Percentiles rank a stretch among this genome's conserved stretches.
Evolutionary conservation across 2,888 invertebrate species (phyloP).

Genomic region (Idaea straminata): DNA sequence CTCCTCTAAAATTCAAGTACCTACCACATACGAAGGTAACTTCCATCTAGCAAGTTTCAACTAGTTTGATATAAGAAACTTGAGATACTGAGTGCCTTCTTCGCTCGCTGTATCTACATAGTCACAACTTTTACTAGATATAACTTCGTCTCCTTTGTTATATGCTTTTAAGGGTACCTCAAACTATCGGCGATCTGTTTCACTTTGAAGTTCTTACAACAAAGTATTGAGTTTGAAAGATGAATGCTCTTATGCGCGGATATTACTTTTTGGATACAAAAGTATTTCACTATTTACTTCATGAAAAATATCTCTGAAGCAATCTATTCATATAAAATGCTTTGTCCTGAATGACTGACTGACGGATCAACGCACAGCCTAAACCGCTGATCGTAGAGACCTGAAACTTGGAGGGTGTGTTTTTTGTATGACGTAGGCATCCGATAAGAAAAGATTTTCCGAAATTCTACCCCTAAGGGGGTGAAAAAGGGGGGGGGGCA

Average conservation of each 20-base stretch:
- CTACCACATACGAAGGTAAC: background rate
- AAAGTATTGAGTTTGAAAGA: background rate
- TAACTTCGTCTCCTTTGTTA: slow-evolving; percentile 18
- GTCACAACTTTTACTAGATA: slow-evolving; percentile 24
- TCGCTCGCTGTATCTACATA: slow-evolving; percentile 14
- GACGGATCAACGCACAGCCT: too few relatives aligned
- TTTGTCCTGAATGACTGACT: too few relatives aligned
- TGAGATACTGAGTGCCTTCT: slow-evolving; percentile 15
- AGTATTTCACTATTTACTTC: too few relatives aligned
- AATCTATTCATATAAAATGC: too few relatives aligned
- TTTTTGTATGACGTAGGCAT: too few relatives aligned
- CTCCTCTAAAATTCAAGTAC: background rate
- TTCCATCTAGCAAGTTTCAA: slow-evolving; percentile 16
- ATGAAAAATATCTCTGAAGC: too few relatives aligned
- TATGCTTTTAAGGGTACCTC: background rate
- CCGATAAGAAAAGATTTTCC: too few relatives aligned
- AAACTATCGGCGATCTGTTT: background rate
- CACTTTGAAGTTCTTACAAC: background rate
- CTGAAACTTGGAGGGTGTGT: too few relatives aligned
- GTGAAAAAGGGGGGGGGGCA: too few relatives aligned
- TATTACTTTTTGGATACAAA: too few relatives aligned
- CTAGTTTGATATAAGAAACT: slow-evolving; percentile 32
- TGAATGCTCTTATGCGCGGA: background rate
- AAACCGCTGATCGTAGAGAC: too few relatives aligned
- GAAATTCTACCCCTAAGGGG: too few relatives aligned